phyloP scores from a whole-genome alignment of 2,797 vertebrate genomes.

The Propithecus deckenii region DNA sequence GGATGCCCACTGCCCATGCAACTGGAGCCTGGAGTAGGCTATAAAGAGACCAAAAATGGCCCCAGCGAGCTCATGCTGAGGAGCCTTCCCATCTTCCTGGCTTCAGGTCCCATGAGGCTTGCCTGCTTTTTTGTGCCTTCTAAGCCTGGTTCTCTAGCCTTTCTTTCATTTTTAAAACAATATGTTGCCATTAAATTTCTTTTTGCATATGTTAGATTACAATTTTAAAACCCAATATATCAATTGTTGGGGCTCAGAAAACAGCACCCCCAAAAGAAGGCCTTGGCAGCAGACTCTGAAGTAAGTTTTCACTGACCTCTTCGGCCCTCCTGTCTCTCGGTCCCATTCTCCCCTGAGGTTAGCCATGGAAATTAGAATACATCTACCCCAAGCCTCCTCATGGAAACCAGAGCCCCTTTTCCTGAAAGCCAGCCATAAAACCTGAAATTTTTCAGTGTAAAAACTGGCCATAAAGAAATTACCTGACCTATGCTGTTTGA shows the following conservation, averaged over 20 bases:
- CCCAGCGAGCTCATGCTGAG: rapidly evolving
- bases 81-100: neutral
- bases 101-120: neutral
- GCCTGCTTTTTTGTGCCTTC: neutral
- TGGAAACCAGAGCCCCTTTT: neutral
- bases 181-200: neutral
- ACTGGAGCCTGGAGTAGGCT: neutral
- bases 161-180: neutral
- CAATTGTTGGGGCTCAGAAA: neutral
- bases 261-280: neutral
- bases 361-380: neutral
- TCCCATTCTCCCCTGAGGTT: neutral
- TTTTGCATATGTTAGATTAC: neutral
- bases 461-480: too few relatives aligned
- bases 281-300: neutral
- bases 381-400: neutral
- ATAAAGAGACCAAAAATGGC: neutral
- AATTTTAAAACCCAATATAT: neutral
- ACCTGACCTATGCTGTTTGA: too few relatives aligned
- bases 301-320: neutral
- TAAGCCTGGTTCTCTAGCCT: neutral
- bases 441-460: neutral
- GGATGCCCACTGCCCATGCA: neutral
- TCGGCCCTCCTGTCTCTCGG: neutral
- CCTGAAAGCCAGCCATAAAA: neutral